Conservation (phyloP, 2,797 vertebrate species). For the Spheniscus humboldti region DNA sequence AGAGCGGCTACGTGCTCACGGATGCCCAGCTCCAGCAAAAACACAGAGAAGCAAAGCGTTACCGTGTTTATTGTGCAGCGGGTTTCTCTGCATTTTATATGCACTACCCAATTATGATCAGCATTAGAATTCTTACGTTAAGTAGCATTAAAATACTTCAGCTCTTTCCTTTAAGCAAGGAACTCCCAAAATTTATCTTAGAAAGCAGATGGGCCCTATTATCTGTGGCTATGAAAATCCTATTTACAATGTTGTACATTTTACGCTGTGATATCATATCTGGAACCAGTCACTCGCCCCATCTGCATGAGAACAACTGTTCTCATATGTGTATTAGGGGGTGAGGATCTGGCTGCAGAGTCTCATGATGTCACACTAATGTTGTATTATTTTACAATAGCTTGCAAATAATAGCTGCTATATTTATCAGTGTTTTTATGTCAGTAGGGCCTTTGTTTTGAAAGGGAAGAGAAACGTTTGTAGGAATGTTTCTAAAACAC, state of each 20-base stretch:
- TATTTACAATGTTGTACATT: slow-evolving; percentile 79
- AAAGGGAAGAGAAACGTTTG: slow-evolving; percentile 31
- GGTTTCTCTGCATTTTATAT: neutral
- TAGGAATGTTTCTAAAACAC: slow-evolving; percentile 30
- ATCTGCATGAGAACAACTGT: slow-evolving; percentile 83
- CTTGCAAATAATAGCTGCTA: slow-evolving; percentile 65
- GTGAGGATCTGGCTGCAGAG: slow-evolving; percentile 64
- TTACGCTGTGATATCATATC: slow-evolving; percentile 83
- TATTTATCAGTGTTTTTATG: slow-evolving; percentile 62
- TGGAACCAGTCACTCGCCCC: slow-evolving; percentile 77
- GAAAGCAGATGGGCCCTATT: slow-evolving; percentile 79
- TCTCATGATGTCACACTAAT: slow-evolving; percentile 75
- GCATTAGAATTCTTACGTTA: slow-evolving; percentile 1
- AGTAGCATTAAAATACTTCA: slow-evolving; percentile 23
- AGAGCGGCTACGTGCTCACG: fast-evolving
- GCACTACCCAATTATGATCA: neutral
- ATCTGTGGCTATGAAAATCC: slow-evolving; percentile 77
- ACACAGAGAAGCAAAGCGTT: neutral
- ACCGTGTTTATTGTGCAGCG: neutral
- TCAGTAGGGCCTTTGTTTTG: slow-evolving; percentile 38
- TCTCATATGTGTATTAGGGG: slow-evolving; percentile 68
- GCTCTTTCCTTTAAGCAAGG: slow-evolving; percentile 55
- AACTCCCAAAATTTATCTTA: slow-evolving; percentile 62
- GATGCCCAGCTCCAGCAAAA: neutral
- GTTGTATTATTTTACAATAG: slow-evolving; percentile 71